Base-by-base conservation (phyloP, 2,888 invertebrate species). In the Cactoblastis cactorum region DNA sequence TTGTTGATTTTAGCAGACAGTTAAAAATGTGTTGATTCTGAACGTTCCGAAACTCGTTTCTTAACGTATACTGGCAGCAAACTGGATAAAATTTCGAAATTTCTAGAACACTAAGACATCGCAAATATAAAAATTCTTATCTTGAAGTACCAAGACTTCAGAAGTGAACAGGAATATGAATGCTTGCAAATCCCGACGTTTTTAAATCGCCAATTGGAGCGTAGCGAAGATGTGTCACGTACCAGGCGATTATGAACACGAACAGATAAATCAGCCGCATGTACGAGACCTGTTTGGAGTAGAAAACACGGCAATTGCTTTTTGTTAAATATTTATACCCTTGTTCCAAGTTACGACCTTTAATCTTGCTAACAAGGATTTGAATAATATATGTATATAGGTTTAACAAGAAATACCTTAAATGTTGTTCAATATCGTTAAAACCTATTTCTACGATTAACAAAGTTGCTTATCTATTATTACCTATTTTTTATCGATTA, bases 161-260 rank as follows among this genome's bases (percentile, higher is more conserved):
- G 50, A 51, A 43, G 24, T 39, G 22, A 49, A 48, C 33, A 12
- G 28, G 47, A 53, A 34, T 49, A 47, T 24, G 52, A 54, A 50
- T 51, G 53, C 53, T 50, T 54, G 54, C 49, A 45, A 45, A 52
- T 51, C 52, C 50, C 50, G 45, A 45, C 53, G 50, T 49, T 52
- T 53, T 49, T 52, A 49, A 47, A 45, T 47, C 51, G 35, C 50
- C 54, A 55, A 57, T 52, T 55, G 57, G 57, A 55, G 57, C 57
- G 55, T 52, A 24, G 45, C 33, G 35, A 24, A 49, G 57, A 54
- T 51, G 24, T 49, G 38, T 37, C 50, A 54, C 53, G 52, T 53
- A 53, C 52, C 52, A 50, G 49, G 54, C 46, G 34, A 24, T 22
- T 48, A 57, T 54, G 54, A 51, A 51, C 52, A 18, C n/a, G 34